A percentile compares a stretch with the other conserved stretches of the same genome.
These are phyloP conservation scores for Glaucopsyche alexis DNA, from an alignment of 2,888 invertebrate species.

Conservation along the genomic window DNA sequence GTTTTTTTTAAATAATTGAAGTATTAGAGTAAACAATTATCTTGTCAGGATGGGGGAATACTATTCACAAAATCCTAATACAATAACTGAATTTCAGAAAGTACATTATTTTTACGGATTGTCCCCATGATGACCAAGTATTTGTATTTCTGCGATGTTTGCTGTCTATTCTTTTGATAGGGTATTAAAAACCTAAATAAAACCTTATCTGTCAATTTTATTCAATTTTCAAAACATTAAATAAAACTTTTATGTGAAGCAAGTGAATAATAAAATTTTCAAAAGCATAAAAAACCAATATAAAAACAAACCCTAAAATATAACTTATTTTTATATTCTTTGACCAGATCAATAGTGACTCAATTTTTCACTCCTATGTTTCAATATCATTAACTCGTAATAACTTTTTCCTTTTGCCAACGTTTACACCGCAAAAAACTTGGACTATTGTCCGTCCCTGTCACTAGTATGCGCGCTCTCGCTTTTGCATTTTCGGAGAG, in stretches of 20 bases:
- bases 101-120: too few relatives aligned
- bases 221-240: not conserved
- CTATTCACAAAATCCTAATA: not conserved
- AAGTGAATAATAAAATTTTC: not conserved
- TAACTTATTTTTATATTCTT: not conserved
- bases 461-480: not conserved
- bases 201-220: not conserved
- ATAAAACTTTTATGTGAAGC: not conserved
- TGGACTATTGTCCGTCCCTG: not conserved
- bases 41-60: not conserved
- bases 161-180: too few relatives aligned
- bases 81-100: not conserved
- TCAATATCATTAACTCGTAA: not conserved
- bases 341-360: conserved; percentile 19
- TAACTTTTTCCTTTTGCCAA: too few relatives aligned
- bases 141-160: too few relatives aligned
- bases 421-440: too few relatives aligned
- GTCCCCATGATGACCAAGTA: too few relatives aligned
- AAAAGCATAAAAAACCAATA: not conserved
- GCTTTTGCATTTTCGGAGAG: not conserved
- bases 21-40: not conserved
- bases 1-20: not conserved
- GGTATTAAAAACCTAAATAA: not conserved
- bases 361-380: not conserved
- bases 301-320: conserved; percentile 2